Percentiles rank a stretch among this genome's conserved stretches.
Evolutionary conservation across 2,888 invertebrate genomes (phyloP).

Genomic region (Hartigia nigra): DNA sequence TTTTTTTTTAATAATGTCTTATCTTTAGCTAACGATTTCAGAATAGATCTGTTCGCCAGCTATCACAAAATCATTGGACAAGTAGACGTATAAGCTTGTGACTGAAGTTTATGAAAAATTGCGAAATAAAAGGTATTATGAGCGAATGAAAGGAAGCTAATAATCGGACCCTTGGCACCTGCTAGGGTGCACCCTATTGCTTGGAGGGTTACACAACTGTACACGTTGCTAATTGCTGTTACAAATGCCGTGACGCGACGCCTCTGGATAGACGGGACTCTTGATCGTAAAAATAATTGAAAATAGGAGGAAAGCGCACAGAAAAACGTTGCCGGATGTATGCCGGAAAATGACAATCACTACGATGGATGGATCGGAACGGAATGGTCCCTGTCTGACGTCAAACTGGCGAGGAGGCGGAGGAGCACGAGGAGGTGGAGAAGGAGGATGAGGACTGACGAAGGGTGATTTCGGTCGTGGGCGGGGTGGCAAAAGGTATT

Average conservation of each 20-base stretch:
- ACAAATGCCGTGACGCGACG: conserved; percentile 28
- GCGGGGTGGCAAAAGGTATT: neutral
- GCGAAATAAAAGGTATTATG: neutral
- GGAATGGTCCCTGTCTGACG: conserved; percentile 57
- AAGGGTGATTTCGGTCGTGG: neutral
- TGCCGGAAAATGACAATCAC: conserved; percentile 66
- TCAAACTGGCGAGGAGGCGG: conserved; percentile 39
- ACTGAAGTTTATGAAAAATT: neutral
- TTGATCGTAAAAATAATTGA: conserved; percentile 63
- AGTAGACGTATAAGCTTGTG: neutral
- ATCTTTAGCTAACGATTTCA: no score
- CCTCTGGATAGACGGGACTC: conserved; percentile 32
- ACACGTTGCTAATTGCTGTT: conserved; percentile 39
- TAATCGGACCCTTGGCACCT: neutral
- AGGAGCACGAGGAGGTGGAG: neutral
- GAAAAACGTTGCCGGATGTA: conserved; percentile 58
- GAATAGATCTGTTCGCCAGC: no score
- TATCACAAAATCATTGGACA: neutral
- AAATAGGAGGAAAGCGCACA: conserved; percentile 50
- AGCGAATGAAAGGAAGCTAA: neutral
- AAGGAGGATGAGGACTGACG: neutral
- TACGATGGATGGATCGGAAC: conserved; percentile 43
- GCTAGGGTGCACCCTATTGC: neutral
- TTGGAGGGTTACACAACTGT: neutral
- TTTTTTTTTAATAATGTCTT: neutral